Conservation (phyloP, 2,113 vertebrate species). For the Pica pica region DNA sequence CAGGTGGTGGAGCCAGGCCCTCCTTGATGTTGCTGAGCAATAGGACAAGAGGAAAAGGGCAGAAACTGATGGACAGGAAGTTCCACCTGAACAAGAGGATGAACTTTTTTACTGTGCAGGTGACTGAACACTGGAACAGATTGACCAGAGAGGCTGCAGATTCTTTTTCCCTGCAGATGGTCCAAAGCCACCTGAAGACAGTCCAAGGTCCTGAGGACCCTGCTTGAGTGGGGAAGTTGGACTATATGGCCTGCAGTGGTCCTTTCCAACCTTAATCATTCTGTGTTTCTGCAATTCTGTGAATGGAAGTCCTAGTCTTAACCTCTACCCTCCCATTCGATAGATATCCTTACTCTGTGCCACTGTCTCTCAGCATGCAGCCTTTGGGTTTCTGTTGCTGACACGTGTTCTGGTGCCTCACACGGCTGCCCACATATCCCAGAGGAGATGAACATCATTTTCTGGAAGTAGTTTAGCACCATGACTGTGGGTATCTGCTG, state of each 20-base stretch:
- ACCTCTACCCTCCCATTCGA: accelerated
- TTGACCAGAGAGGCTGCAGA: neutral
- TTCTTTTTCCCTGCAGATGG: neutral
- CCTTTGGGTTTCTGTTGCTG: neutral
- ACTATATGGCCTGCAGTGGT: no score
- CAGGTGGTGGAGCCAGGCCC: neutral
- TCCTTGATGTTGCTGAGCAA: neutral
- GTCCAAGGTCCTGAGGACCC: neutral
- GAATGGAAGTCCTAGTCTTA: neutral
- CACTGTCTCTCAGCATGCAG: neutral
- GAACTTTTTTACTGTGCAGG: neutral
- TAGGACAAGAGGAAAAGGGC: neutral
- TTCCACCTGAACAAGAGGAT: neutral
- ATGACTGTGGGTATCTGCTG: neutral
- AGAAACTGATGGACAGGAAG: neutral
- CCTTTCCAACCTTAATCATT: neutral
- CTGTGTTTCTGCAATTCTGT: neutral
- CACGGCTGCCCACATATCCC: accelerated
- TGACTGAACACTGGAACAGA: neutral
- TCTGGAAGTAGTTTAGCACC: neutral
- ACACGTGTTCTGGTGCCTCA: accelerated
- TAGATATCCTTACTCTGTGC: neutral
- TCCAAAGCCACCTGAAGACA: neutral
- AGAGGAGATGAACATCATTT: neutral
- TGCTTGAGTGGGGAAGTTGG: neutral